Base-by-base conservation (phyloP, 2,888 invertebrate species). In the Mythimna albipuncta region DNA sequence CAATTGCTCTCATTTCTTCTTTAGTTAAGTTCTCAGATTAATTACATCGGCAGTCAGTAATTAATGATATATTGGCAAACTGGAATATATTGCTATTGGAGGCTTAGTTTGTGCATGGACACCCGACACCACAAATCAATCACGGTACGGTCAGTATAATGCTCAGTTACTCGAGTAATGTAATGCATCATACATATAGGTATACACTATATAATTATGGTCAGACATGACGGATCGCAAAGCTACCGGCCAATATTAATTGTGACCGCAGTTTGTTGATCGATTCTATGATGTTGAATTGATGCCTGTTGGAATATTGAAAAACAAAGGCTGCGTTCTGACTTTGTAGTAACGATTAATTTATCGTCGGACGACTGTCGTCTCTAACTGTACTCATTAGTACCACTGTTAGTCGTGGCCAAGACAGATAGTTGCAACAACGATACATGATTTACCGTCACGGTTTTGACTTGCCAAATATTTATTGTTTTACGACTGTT, bases 81-180 rank as follows among this genome's bases (percentile, higher is more conserved):
- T 19, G 6, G 13, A 13, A 69, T 65, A 41, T 41, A 26, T 38
- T 13, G 26, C n/a, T 41, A 54, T 69, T 67, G 11, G 32, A 67
- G 11, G 10, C 5, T 10, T 38, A 26, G 32, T 41, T 6, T 4
- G 26, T 41, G 54, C 32, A 54, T 11, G 41, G 10, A 4, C n/a
- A 7, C 41, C 7, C 19, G n/a, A 68, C 32, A 57, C 13, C 55
- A 52, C 50, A 59, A 71, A 71, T 71, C 26, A 75, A 64, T 75
- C 63, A 75, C 32, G 32, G 16, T 16, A 19, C 44, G 26, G n/a
- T 52, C 55, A 74, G 35, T 26, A 61, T 9, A 26, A 35, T 54
- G 62, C 57, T 62, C 26, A 13, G 50, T 44, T 55, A 26, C 44
- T 13, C 21, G 10, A n/a, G 32, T 35, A 52, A 52, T 59, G n/a